Evolutionary conservation across 2,113 vertebrate genomes (phyloP), one percentile per base, ranked within the genome.

Genomic region (Todiramphus saurophagus): DNA sequence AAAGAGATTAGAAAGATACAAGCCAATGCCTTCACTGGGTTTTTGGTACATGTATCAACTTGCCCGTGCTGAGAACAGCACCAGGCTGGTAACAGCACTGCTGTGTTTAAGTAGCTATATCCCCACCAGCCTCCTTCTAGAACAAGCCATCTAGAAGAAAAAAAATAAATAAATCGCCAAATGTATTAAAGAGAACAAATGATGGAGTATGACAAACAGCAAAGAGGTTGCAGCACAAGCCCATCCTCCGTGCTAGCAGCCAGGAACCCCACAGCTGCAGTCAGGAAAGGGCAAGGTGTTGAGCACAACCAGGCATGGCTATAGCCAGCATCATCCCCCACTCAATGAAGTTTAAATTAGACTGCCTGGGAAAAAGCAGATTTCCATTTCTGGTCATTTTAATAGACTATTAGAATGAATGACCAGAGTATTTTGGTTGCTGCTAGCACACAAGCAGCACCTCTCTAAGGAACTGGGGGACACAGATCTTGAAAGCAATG

Each of bases 161-260:
- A 51, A 50, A 51, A 25, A 14, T 16, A 16, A 43, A 66, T 67
- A 75, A 90, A 43, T 21, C 72, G 53, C 35, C 30, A 67, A 44
- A 60, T 1, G 30, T 16, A 53, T 55, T 7, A 16, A 78, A 51
- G 20, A 60, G 4, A 35, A 74, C 31, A 51, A 55, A 60, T 67
- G 33, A 8, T 1, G 2, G 46, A 1, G 20, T 2, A 28, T 33
- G 27, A 37, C 41, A 60, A 91, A 25, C 1, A 39, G 46, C 58
- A 68, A 41, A 48, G 56, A 41, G 15, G 37, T 18, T 66, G 13
- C 43, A 68, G 39, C 0, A 5, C 35, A 43, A 90, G 69, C 3
- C 0, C 4, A 31, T 51, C 16, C 25, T 60, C 62, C 0, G 0
- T 6, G 30, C 48, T 39, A 46, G 4, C 64, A 43, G 73, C 11